A percentile compares a stretch with the other conserved stretches of the same genome.
phyloP scores from a whole-genome alignment of 2,888 invertebrate genomes.

The Nomada ferruginata region DNA sequence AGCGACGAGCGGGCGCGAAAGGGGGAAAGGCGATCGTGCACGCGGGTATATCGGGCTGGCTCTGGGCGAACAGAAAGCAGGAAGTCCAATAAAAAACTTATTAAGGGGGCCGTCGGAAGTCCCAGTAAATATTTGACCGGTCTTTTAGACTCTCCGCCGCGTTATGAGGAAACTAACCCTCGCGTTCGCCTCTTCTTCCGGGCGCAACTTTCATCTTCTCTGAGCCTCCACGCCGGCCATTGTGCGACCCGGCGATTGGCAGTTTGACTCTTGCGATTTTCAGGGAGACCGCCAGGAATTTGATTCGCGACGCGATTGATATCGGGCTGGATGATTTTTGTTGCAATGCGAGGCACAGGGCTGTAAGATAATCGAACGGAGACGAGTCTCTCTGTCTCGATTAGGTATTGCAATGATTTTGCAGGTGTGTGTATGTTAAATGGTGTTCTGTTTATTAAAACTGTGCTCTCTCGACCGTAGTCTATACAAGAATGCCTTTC shows the following conservation, averaged over 20 bases:
- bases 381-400: too few species aligned
- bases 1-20: neutral
- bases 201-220: slow-evolving; percentile 10
- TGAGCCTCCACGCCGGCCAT: neutral
- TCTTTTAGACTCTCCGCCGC: slow-evolving; percentile 69
- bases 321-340: neutral
- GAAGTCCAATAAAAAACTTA: slow-evolving; percentile 80
- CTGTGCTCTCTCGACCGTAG: too few species aligned
- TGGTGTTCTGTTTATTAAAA: too few species aligned
- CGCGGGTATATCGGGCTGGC: slow-evolving; percentile 65
- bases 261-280: neutral
- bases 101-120: slow-evolving; percentile 72
- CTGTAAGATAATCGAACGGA: too few species aligned
- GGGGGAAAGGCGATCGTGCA: slow-evolving; percentile 50
- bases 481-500: too few species aligned
- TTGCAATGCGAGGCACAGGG: too few species aligned
- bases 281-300: neutral
- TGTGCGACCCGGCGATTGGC: neutral
- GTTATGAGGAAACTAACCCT: slow-evolving; percentile 76
- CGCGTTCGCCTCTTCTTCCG: slow-evolving; percentile 10
- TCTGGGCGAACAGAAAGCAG: slow-evolving; percentile 71
- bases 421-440: too few species aligned
- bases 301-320: neutral
- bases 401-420: too few species aligned
- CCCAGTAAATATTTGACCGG: slow-evolving; percentile 81